A percentile compares a stretch with the other conserved stretches of the same genome.
Evolutionary conservation across 2,113 vertebrate genomes (phyloP).

Genomic region (Monopterus albus): DNA sequence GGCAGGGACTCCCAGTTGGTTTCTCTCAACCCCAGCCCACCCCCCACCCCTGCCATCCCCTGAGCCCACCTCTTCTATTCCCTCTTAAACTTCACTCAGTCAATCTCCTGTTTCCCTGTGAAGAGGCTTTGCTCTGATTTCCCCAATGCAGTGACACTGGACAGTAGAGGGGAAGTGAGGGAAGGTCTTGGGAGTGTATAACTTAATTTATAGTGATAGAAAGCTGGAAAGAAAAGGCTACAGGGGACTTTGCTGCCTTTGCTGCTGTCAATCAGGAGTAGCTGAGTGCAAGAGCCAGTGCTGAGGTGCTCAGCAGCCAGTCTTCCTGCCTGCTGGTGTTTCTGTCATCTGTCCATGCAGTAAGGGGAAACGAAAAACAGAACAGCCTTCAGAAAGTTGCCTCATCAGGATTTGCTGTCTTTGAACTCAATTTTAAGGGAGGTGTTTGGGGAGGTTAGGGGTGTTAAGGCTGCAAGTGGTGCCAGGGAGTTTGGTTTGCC

Average conservation of each 20-base stretch:
- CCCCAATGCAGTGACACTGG: conserved; percentile 5
- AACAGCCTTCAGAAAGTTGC: conserved; percentile 52
- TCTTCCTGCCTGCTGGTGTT: conserved; percentile 37
- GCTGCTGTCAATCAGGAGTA: conserved; percentile 67
- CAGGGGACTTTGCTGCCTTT: conserved; percentile 54
- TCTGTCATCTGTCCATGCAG: conserved; percentile 41
- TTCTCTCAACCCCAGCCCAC: conserved; percentile 68
- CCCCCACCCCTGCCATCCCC: conserved; percentile 43
- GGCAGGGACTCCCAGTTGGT: conserved; percentile 77
- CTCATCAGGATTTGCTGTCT: conserved; percentile 58
- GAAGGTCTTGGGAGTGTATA: not conserved
- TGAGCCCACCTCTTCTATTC: conserved; percentile 68
- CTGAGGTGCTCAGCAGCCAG: conserved; percentile 35
- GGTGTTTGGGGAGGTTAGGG: conserved; percentile 32
- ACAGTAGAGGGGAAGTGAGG: conserved; percentile 15
- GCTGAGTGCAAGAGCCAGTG: conserved; percentile 41
- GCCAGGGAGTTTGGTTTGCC: conserved; percentile 62
- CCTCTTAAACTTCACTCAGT: conserved; percentile 60
- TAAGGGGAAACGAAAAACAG: conserved; percentile 31
- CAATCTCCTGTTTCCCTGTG: conserved; percentile 56
- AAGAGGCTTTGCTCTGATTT: conserved; percentile 50
- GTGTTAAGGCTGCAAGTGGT: conserved; percentile 64
- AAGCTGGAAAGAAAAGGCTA: conserved; percentile 11
- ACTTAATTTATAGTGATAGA: conserved; percentile 7
- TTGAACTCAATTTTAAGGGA: conserved; percentile 59